Evolutionary conservation across 2,888 invertebrate species (phyloP).

Genomic region (Rotaria magnacalcarata): DNA sequence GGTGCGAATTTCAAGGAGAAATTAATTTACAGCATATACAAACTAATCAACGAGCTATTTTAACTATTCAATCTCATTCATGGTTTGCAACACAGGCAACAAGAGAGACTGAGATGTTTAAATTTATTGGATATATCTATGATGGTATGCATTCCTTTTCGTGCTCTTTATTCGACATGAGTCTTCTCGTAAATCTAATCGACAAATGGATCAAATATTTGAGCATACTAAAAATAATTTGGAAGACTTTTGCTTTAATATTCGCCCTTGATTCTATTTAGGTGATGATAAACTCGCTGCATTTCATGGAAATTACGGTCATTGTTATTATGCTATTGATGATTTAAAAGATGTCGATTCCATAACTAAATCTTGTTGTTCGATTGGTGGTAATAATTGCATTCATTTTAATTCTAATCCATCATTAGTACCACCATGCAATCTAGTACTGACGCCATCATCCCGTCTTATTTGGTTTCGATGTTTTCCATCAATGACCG

Average conservation of each 20-base stretch:
- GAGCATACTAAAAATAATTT: too few relatives aligned
- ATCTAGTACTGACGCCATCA: background rate
- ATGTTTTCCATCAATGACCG: background rate
- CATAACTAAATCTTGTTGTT: background rate
- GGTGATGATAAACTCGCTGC: slow-evolving; percentile 47
- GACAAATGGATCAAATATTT: too few relatives aligned
- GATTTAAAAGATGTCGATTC: background rate
- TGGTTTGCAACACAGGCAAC: slow-evolving; percentile 69
- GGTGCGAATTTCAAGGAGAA: slow-evolving; percentile 4
- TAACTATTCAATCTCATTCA: slow-evolving; percentile 53
- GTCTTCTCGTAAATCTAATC: too few relatives aligned
- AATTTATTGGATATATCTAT: slow-evolving; percentile 78
- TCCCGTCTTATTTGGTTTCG: slow-evolving; percentile 21
- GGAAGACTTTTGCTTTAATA: background rate
- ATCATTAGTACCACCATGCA: background rate
- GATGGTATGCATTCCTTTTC: slow-evolving; percentile 68
- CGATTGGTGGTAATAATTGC: background rate
- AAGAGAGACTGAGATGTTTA: slow-evolving; percentile 68
- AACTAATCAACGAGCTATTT: background rate
- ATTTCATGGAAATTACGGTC: slow-evolving; percentile 36
- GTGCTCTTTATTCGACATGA: too few relatives aligned
- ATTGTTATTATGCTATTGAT: slow-evolving; percentile 23
- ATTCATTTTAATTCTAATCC: background rate
- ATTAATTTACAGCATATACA: background rate
- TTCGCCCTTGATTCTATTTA: background rate